Conservation (phyloP, 2,888 invertebrate genomes). For the Tenthredo distinguenda region DNA sequence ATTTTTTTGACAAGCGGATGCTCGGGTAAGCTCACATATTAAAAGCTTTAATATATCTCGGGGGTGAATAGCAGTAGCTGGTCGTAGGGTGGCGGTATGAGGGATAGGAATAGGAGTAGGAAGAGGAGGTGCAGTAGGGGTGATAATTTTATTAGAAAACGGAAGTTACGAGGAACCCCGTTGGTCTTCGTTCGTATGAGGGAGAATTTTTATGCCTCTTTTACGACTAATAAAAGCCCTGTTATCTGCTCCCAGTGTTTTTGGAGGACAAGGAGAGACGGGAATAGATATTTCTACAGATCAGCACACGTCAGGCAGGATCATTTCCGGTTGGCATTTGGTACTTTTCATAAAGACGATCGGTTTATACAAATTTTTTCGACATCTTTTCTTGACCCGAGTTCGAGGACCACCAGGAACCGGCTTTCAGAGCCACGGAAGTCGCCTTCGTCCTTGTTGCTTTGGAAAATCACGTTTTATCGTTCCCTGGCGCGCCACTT, state of each 20-base stretch:
- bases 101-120: neutral
- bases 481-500: slow-evolving; percentile 39
- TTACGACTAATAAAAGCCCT: slow-evolving; percentile 38
- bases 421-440: neutral
- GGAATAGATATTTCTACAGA: slow-evolving; percentile 19
- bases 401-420: neutral
- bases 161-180: slow-evolving; percentile 42
- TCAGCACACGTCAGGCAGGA: slow-evolving; percentile 26
- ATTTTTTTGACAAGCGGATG: slow-evolving; percentile 38
- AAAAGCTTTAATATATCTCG: slow-evolving; percentile 44
- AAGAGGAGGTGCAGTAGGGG: neutral
- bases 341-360: slow-evolving; percentile 44
- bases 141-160: slow-evolving; percentile 50
- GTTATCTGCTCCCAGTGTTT: slow-evolving; percentile 26
- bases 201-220: slow-evolving; percentile 8
- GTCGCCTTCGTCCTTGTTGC: slow-evolving; percentile 30
- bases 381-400: slow-evolving; percentile 25
- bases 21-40: slow-evolving; percentile 31
- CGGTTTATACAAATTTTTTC: slow-evolving; percentile 39
- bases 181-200: slow-evolving; percentile 12
- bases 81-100: slow-evolving; percentile 22
- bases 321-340: neutral
- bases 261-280: slow-evolving; percentile 3
- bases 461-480: slow-evolving; percentile 48
- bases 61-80: slow-evolving; percentile 10